Base-by-base conservation (phyloP, 2,797 vertebrate genomes). In the Pagetopsis macropterus region DNA sequence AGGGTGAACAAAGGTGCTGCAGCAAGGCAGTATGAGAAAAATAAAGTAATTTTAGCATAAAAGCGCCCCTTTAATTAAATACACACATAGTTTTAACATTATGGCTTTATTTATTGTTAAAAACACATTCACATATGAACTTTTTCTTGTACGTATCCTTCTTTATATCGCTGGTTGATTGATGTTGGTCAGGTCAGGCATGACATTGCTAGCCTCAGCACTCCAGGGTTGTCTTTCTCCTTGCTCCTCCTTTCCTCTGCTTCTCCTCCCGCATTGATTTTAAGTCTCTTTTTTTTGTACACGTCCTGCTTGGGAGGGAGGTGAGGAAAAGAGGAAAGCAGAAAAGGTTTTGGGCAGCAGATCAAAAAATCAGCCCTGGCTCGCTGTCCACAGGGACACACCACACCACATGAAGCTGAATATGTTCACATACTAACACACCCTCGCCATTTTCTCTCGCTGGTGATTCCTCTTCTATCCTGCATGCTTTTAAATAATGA, bases 121-220 rank as follows among this genome's bases (percentile, higher is more conserved):
- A 56, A 61, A 51, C 51, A 27, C 3, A 27, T 3, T 43, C 19
- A 56, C 41, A 37, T 10, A 19, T 71, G 27, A 50, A 63, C 33
- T 31, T 3, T 14, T 45, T 59, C 9, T 27, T 27, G 21, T 2
- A 27, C 27, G 4, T 27, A 5, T 23, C 14, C 13, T 52, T 58
- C 61, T 23, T 78, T 27, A 27, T 27, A 27, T 27, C 27, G 33
- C 70, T 65, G 78, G n/a, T 74, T 9, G 79, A 83, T 84, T 79
- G 76, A 74, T 50, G 63, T 65, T 59, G 69, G 59, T 71, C 58
- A 58, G 62, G 43, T 78, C 63, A 60, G 76, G 51, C 76, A 31
- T 72, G 70, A 72, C 72, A 61, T 64, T 78, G 82, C 79, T 73
- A 13, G 68, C 65, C 71, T 89, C 85, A 87, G 85, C 87, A 83